Evolutionary conservation across 2,888 invertebrate species (phyloP), one percentile per base, ranked within the genome.

Genomic region (Entomobrya multifasciata): DNA sequence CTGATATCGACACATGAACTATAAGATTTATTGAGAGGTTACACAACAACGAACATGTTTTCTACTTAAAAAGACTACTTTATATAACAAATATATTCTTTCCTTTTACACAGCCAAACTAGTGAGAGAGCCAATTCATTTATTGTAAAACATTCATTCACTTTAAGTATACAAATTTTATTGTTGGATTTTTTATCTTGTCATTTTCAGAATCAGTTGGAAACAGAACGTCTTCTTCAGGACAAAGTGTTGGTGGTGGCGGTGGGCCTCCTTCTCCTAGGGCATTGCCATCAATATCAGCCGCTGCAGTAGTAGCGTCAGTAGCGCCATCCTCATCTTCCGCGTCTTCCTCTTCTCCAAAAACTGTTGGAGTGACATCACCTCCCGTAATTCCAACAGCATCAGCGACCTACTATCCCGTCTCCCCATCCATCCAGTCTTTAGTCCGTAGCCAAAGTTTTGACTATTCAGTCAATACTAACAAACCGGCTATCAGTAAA

Each of bases 201-300:
- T 72, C 72, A 79, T 47, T 85, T 85, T 70, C 85, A 85, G 85
- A 85, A 79, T 85, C 85, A 79, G 85, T 85, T 72, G 85, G 85
- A 27, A 85, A 85, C 79, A 72, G 72, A 85, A 85, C 79, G 20
- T 72, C 78, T 20, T 49, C 72, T 41, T 13, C 41, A 17, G 65
- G 27, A 15, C 41, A 57, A 15, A 47, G 49, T 47, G 25, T 65
- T 2, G 47, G 15, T 15, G 47, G 44, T 22, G 67, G 41, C 6
- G 76, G 30, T 10, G 72, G 72, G 0, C 60, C 62, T 27, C 70
- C 67, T 15, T 25, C 55, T n/a, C 49, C 70, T 4, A 15, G 62
- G 11, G 49, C 78, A 44, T 49, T 70, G 1, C 30, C 55, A 8
- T 41, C 70, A 22, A 27, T 67, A 36, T 41, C 79, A 49, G 30